Base-by-base conservation (phyloP, 2,888 invertebrate genomes). In the Teleogryllus oceanicus region DNA sequence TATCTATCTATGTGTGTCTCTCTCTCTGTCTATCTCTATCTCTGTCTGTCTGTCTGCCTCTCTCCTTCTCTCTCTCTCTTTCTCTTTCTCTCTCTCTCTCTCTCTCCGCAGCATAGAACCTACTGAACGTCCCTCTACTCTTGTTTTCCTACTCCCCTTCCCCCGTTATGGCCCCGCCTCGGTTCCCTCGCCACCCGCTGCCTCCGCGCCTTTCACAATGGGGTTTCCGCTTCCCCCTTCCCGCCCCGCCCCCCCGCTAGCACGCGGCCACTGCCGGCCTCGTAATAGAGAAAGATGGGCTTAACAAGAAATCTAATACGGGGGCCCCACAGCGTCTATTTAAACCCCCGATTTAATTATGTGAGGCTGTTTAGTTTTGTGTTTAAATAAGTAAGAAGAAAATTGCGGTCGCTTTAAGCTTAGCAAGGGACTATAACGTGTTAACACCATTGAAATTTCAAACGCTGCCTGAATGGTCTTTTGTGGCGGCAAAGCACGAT, bases 251-350 rank as follows among this genome's bases (percentile, higher is more conserved):
- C 8, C 37, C 37, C 37, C n/a, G 13, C 62, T 62, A 13, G 62
- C 62, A 8, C 16, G n/a, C 13, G 16, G 62, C 62, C 62, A 13
- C 11, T 13, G 62, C n/a, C 62, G 62, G n/a, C 16, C 37, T 37
- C 62, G 62, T 62, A 62, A 62, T 62, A 62, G 62, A 62, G 62
- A 62, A 62, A 62, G 62, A 62, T 62, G 62, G 62, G 62, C 62
- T 62, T 62, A 62, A 62, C 62, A 62, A 62, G 62, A 62, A 62
- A 62, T 62, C 62, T 62, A 62, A 62, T 62, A 62, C 62, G n/a
- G 16, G 2, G 62, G 8, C 16, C 62, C 62, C 62, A 18, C 62
- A 62, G 62, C 62, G 62, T 62, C 62, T 62, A 62, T 62, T 62
- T 62, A 62, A 62, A 62, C 62, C 62, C 62, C 62, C 62, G 62